Evolutionary conservation across 53 echinoderm and acorn worm species (phyloP).

Genomic region (Stichopus horrens): DNA sequence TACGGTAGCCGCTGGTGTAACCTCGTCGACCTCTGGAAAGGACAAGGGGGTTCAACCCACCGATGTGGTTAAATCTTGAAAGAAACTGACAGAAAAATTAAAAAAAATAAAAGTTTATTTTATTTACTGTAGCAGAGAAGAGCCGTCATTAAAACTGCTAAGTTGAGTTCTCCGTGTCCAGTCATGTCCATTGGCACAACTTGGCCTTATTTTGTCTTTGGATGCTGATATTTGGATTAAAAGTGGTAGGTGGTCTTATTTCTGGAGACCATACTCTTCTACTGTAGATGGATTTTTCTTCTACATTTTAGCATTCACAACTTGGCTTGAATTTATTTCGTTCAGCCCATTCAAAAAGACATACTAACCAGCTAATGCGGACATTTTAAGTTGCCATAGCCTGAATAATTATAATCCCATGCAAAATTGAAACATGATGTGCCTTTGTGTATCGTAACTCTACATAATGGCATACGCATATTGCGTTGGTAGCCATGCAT

Average conservation of each 20-base stretch:
- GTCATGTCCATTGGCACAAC: slow-evolving; percentile 28
- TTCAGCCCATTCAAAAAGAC: no score
- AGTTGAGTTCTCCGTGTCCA: neutral
- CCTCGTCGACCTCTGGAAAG: slow-evolving; percentile 38
- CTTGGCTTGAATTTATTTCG: no score
- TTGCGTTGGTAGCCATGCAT: neutral
- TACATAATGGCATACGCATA: neutral
- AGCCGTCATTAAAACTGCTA: neutral
- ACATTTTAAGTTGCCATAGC: no score
- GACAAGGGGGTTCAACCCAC: slow-evolving; percentile 11
- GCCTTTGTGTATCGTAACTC: slow-evolving; percentile 28
- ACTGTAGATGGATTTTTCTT: no score
- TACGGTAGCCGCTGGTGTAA: slow-evolving; percentile 25
- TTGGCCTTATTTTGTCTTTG: slow-evolving; percentile 41
- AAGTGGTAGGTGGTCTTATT: neutral
- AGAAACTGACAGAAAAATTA: neutral
- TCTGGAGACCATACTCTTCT: no score
- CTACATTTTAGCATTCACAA: no score
- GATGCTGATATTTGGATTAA: slow-evolving; percentile 15
- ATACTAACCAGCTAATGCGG: no score
- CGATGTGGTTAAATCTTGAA: neutral
- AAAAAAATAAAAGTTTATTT: neutral
- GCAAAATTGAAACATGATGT: slow-evolving; percentile 28
- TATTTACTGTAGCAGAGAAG: slow-evolving; percentile 3
- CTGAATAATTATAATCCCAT: no score